These are phyloP conservation scores for Hecatera dysodea DNA, from an alignment of 2,888 invertebrate genomes.

Conservation along the genomic window DNA sequence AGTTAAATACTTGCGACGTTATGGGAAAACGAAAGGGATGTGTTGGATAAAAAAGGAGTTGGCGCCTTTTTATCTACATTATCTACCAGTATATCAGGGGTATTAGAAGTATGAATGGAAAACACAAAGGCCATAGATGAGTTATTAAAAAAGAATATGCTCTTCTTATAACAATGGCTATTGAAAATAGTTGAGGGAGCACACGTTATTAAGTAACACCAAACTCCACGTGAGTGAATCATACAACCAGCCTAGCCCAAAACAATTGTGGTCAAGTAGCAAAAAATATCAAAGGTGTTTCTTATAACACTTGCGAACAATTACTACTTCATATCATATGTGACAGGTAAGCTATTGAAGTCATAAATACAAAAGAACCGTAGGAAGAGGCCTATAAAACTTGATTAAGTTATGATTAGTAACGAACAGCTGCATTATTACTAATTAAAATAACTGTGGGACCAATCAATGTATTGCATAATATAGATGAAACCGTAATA, in stretches of 20 bases:
- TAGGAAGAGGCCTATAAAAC: slow-evolving; percentile 32
- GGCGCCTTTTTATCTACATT: slow-evolving; percentile 43
- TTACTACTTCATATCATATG: slow-evolving; percentile 41
- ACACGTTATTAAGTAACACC: slow-evolving; percentile 19
- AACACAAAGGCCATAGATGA: not conserved
- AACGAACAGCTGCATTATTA: slow-evolving; percentile 47
- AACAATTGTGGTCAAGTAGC: slow-evolving; percentile 43
- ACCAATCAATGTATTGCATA: slow-evolving; percentile 36
- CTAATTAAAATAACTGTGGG: slow-evolving; percentile 57
- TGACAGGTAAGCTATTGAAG: slow-evolving; percentile 40
- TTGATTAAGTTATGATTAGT: slow-evolving; percentile 53
- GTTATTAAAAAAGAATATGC: not conserved
- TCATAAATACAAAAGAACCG: slow-evolving; percentile 40
- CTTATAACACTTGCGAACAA: slow-evolving; percentile 43
- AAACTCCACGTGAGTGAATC: slow-evolving; percentile 26
- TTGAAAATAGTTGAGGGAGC: not conserved
- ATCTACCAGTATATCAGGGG: slow-evolving; percentile 7
- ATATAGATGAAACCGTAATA: slow-evolving; percentile 6
- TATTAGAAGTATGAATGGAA: slow-evolving; percentile 5
- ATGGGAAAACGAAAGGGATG: slow-evolving; percentile 23
- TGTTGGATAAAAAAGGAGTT: slow-evolving; percentile 41
- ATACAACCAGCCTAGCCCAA: slow-evolving; percentile 20
- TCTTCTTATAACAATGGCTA: slow-evolving; percentile 13
- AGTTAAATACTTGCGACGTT: slow-evolving; percentile 27
- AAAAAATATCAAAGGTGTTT: slow-evolving; percentile 39